Evolutionary conservation across 2,888 invertebrate genomes (phyloP).

Genomic region (Caenorhabditis imperialis): DNA sequence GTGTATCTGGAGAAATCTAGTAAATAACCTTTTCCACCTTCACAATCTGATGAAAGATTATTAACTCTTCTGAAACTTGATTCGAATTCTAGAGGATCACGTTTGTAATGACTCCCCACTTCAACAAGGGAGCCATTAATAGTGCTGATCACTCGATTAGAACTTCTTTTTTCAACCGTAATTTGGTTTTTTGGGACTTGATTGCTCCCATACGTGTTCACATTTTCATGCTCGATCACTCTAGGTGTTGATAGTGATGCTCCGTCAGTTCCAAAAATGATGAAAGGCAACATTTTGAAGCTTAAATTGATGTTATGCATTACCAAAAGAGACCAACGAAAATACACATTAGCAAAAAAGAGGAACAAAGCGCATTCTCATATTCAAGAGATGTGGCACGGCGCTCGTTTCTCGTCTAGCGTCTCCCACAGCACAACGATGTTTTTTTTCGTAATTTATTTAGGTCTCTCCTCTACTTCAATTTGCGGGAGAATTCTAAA

Average conservation of each 20-base stretch:
- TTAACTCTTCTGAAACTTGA: too few species aligned
- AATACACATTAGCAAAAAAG: neutral
- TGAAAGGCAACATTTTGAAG: slow-evolving; percentile 20
- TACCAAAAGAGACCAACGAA: neutral
- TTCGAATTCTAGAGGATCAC: too few species aligned
- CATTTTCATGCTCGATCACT: slow-evolving; percentile 20
- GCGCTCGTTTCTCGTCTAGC: neutral
- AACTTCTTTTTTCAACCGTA: slow-evolving; percentile 13
- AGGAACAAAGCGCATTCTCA: neutral
- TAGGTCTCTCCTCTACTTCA: too few species aligned
- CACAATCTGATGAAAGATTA: too few species aligned
- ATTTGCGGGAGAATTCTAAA: too few species aligned
- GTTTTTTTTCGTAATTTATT: too few species aligned
- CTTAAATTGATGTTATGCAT: neutral
- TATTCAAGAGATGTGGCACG: neutral
- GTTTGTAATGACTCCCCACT: neutral
- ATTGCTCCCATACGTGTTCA: slow-evolving; percentile 10
- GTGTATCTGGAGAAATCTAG: too few species aligned
- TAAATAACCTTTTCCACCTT: too few species aligned
- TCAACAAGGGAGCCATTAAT: slow-evolving; percentile 25
- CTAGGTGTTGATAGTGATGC: neutral
- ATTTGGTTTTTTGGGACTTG: slow-evolving; percentile 16
- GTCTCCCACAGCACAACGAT: too few species aligned
- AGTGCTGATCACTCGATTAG: slow-evolving; percentile 17
- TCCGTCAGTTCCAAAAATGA: slow-evolving; percentile 7